Percentiles rank a stretch among this genome's conserved stretches.
Evolutionary conservation across 2,888 invertebrate species (phyloP).

Genomic region (Graphium colonna): DNA sequence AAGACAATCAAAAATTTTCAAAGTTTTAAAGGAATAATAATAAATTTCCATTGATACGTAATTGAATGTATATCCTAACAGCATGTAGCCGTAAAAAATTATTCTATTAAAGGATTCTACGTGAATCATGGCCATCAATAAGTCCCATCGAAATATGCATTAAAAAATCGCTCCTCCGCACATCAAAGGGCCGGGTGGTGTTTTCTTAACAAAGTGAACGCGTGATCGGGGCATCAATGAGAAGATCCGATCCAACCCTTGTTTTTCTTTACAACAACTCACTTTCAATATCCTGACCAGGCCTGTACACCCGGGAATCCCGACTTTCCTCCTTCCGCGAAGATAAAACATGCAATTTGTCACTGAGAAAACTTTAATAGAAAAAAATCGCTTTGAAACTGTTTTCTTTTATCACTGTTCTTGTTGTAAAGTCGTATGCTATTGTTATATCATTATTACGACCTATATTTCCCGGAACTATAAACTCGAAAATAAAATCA

Average conservation of each 20-base stretch:
- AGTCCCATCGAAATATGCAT: slow-evolving; percentile 73
- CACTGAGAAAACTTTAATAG: slow-evolving; percentile 12
- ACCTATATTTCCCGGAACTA: too few species aligned
- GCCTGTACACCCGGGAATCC: slow-evolving; percentile 44
- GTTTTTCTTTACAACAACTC: slow-evolving; percentile 72
- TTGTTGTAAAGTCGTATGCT: not conserved
- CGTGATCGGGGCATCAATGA: slow-evolving; percentile 69
- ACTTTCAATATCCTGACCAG: slow-evolving; percentile 59
- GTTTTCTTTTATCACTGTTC: not conserved
- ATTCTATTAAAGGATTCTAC: slow-evolving; percentile 47
- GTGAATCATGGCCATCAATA: slow-evolving; percentile 57
- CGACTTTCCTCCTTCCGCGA: slow-evolving; percentile 27
- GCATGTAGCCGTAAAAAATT: slow-evolving; percentile 34
- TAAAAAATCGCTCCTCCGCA: slow-evolving; percentile 62
- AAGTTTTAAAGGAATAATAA: too few species aligned
- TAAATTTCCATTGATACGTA: too few species aligned
- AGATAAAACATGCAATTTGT: slow-evolving; percentile 21
- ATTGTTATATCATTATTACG: too few species aligned
- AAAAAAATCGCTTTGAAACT: slow-evolving; percentile 12
- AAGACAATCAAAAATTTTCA: too few species aligned
- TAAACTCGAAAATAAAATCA: too few species aligned
- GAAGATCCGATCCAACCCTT: slow-evolving; percentile 58
- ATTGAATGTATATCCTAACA: too few species aligned
- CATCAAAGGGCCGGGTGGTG: slow-evolving; percentile 69
- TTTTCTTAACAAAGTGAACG: slow-evolving; percentile 76